These are phyloP conservation scores for Polydrusus tereticollis DNA, from an alignment of 2,888 invertebrate species.

Conservation along the genomic window DNA sequence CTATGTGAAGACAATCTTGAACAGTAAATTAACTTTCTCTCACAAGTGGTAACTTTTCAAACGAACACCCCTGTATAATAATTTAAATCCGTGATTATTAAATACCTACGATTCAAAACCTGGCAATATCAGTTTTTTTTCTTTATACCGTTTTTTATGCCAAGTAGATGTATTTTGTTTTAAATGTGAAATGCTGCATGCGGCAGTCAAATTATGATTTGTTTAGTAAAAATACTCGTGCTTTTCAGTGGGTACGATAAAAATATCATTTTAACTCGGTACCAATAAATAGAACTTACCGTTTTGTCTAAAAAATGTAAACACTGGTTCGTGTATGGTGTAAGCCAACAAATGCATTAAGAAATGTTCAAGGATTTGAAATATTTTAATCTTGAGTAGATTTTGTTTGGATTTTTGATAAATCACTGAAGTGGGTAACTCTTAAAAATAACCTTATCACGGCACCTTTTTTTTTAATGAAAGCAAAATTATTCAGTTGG, in stretches of 20 bases:
- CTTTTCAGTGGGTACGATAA: neutral
- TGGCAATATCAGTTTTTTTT: no score
- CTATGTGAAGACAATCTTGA: no score
- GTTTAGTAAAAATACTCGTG: neutral
- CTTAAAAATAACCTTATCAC: constrained; percentile 11
- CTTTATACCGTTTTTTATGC: no score
- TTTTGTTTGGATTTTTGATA: constrained; percentile 13
- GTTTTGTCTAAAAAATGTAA: constrained; percentile 7
- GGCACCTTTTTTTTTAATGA: constrained; percentile 4
- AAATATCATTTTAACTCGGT: neutral
- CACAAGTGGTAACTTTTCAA: no score
- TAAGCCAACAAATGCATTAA: constrained; percentile 7
- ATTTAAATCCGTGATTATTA: no score
- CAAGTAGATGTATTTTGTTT: no score
- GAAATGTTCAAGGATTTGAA: constrained; percentile 9
- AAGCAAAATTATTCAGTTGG: constrained; percentile 9
- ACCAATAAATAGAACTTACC: neutral
- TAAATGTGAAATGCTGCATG: no score
- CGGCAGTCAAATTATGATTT: neutral
- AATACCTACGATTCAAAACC: no score
- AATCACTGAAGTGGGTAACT: constrained; percentile 5
- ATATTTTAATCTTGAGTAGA: constrained; percentile 14
- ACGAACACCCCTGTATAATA: no score
- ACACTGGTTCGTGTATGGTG: neutral
- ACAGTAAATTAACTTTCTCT: no score